A percentile compares a stretch with the other conserved stretches of the same genome.
Evolutionary conservation across 2,888 invertebrate genomes (phyloP).

Genomic region (Cantharis nigra): DNA sequence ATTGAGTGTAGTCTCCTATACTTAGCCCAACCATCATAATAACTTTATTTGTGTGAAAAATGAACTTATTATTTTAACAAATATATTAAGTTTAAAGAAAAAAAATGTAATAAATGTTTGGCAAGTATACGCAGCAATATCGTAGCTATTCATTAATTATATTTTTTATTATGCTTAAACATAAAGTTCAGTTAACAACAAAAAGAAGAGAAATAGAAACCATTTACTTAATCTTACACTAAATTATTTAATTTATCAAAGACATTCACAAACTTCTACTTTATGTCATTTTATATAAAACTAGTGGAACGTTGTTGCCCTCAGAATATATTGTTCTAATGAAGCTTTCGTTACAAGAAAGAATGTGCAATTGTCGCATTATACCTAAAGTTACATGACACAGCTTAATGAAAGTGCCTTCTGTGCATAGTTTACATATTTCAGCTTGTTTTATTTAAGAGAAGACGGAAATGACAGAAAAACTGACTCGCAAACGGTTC

Average conservation of each 20-base stretch:
- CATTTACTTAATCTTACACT: background rate
- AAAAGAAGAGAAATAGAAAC: background rate
- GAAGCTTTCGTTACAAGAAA: slow-evolving; percentile 43
- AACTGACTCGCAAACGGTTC: background rate
- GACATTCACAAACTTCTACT: background rate
- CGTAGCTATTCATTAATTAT: background rate
- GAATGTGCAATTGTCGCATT: slow-evolving; percentile 46
- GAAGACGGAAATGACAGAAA: background rate
- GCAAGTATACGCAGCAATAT: background rate
- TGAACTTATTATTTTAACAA: background rate
- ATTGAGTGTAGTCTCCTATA: background rate
- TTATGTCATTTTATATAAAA: background rate
- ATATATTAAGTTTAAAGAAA: background rate
- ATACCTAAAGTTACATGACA: slow-evolving; percentile 37
- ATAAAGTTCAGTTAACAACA: background rate
- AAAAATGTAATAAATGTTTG: background rate
- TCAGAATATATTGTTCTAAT: slow-evolving; percentile 44
- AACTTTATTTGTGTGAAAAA: background rate
- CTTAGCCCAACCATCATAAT: too few species aligned
- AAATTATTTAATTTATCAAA: background rate
- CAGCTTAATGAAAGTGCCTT: slow-evolving; percentile 17
- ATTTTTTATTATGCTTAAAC: background rate
- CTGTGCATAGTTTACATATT: background rate
- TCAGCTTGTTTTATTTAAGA: background rate
- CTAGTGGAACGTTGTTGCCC: background rate